These are phyloP conservation scores for Dendrolimus pini DNA, from an alignment of 2,888 invertebrate species.

Conservation along the genomic window DNA sequence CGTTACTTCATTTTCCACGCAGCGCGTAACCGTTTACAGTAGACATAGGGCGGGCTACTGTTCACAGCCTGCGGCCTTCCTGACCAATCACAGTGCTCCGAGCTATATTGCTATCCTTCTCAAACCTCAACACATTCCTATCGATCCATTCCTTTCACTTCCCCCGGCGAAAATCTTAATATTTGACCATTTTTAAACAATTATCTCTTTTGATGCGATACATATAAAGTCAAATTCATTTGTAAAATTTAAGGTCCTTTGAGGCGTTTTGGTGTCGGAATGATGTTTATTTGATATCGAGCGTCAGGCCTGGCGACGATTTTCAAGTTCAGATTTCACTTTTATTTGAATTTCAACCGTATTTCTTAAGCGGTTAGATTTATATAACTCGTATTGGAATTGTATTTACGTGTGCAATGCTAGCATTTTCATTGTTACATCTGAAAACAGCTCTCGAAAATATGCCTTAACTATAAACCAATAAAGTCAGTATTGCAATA, in stretches of 20 bases:
- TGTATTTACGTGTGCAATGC: slow-evolving; percentile 73
- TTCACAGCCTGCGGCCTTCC: slow-evolving; percentile 77
- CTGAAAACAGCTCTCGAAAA: slow-evolving; percentile 7
- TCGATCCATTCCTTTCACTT: slow-evolving; percentile 53
- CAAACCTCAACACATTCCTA: slow-evolving; percentile 33
- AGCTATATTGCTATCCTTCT: slow-evolving; percentile 63
- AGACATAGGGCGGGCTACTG: slow-evolving; percentile 78
- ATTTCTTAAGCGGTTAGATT: slow-evolving; percentile 46
- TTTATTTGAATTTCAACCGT: slow-evolving; percentile 61
- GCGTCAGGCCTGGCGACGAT: slow-evolving; percentile 73
- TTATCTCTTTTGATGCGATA: slow-evolving; percentile 28
- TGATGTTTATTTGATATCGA: slow-evolving; percentile 74
- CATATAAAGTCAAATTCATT: slow-evolving; percentile 37
- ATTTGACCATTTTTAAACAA: slow-evolving; percentile 32
- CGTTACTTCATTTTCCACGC: slow-evolving; percentile 28
- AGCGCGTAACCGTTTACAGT: slow-evolving; percentile 65
- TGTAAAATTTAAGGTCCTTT: slow-evolving; percentile 35
- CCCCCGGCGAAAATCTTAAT: slow-evolving; percentile 74
- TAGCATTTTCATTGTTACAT: slow-evolving; percentile 75
- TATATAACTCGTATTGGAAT: slow-evolving; percentile 48
- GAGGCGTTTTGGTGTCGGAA: slow-evolving; percentile 44
- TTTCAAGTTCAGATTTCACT: slow-evolving; percentile 74
- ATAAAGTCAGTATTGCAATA: neutral
- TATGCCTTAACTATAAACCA: neutral
- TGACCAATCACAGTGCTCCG: slow-evolving; percentile 77